A percentile compares a stretch with the other conserved stretches of the same genome.
These are phyloP conservation scores for Platycheirus albimanus DNA, from an alignment of 2,888 invertebrate species.

Conservation along the genomic window DNA sequence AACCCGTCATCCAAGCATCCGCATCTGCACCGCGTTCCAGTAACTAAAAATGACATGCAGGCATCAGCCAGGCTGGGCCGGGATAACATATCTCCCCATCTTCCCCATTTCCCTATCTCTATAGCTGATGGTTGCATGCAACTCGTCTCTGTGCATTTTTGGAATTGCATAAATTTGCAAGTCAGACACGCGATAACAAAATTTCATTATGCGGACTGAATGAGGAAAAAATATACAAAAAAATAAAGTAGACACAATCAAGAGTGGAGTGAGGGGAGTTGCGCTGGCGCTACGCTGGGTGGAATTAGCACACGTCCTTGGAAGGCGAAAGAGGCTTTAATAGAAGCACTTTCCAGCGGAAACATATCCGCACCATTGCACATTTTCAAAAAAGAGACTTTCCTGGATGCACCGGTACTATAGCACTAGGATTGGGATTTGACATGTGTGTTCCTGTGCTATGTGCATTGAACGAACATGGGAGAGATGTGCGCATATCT, in stretches of 20 bases:
- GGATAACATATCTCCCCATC: background rate
- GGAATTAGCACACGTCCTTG: constrained; percentile 70
- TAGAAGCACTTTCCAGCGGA: constrained; percentile 38
- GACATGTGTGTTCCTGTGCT: background rate
- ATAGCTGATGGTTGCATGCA: background rate
- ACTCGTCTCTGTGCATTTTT: constrained; percentile 35
- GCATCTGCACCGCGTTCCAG: constrained; percentile 51
- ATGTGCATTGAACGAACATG: background rate
- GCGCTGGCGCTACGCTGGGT: no score
- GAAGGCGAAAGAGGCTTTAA: constrained; percentile 41
- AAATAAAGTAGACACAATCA: constrained; percentile 7
- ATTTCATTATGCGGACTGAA: constrained; percentile 68
- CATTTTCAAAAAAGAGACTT: constrained; percentile 13
- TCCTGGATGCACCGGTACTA: constrained; percentile 13
- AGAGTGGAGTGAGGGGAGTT: background rate
- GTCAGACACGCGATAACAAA: constrained; percentile 71
- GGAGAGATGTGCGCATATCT: background rate
- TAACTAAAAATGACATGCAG: constrained; percentile 56
- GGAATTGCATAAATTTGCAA: constrained; percentile 71
- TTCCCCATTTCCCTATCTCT: background rate
- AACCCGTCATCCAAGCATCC: constrained; percentile 62
- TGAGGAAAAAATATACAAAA: constrained; percentile 48
- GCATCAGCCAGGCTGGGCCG: no score
- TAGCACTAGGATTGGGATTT: background rate
- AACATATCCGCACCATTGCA: constrained; percentile 37